phyloP scores from a whole-genome alignment of 1,140 invertebrate genomes.

The Propsilocerus akamusi region DNA sequence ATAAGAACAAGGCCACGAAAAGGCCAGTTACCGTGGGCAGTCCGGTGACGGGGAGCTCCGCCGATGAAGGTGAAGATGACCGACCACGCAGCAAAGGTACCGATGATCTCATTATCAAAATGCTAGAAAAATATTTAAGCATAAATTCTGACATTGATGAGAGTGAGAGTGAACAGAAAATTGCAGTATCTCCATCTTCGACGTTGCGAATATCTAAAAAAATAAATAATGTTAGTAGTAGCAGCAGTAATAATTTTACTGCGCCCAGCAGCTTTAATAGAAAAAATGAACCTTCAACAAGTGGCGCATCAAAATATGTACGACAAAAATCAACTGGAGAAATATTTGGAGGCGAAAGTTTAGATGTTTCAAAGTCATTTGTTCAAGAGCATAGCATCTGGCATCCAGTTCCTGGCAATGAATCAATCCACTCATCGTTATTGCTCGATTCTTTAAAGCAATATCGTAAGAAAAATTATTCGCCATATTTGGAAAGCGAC shows the following conservation, averaged over 20 bases:
- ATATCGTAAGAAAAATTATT: constrained; percentile 2
- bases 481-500: not conserved
- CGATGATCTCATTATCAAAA: constrained; percentile 12
- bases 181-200: constrained; percentile 8
- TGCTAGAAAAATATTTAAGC: constrained; percentile 16
- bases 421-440: not conserved
- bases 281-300: not conserved
- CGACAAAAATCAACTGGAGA: not conserved
- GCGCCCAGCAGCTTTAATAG: not conserved
- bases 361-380: not conserved
- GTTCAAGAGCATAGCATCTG: not conserved
- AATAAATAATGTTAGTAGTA: constrained; percentile 1
- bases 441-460: not conserved
- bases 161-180: not conserved
- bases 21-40: constrained; percentile 40
- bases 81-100: constrained; percentile 7
- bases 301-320: not conserved
- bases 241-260: not conserved
- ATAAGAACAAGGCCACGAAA: constrained; percentile 30
- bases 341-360: not conserved
- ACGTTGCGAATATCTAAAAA: not conserved
- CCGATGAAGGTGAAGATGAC: constrained; percentile 6
- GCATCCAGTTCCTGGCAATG: not conserved
- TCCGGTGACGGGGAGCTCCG: constrained; percentile 24
- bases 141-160: constrained; percentile 7